Conservation (phyloP, 2,797 vertebrate genomes). For the Okamejei kenojei region DNA sequence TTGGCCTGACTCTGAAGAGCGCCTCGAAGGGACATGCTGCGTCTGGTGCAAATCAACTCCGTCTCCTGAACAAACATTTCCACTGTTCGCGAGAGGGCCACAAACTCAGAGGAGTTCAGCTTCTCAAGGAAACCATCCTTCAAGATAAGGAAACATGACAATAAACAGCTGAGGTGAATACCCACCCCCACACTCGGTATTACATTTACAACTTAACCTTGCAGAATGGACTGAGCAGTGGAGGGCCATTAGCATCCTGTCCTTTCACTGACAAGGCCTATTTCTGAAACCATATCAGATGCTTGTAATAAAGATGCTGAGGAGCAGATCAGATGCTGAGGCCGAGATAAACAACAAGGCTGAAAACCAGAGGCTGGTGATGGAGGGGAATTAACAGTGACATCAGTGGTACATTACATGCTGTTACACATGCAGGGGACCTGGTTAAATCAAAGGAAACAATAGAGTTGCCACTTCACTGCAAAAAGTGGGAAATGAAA, state of each 20-base stretch:
- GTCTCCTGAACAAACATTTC: conserved; percentile 80
- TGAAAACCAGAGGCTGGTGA: not conserved
- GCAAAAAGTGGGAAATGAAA: not conserved
- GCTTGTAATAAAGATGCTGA: not conserved
- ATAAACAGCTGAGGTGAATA: not conserved
- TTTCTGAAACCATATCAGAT: not conserved
- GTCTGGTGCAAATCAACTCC: conserved; percentile 78
- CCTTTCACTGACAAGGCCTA: not conserved
- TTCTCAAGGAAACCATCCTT: conserved; percentile 94
- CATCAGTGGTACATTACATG: not conserved
- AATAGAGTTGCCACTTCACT: not conserved
- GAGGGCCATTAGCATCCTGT: not conserved
- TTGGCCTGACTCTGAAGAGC: conserved; percentile 93
- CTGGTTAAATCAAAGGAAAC: conserved; percentile 5
- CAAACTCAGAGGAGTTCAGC: conserved; percentile 82
- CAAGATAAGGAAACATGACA: not conserved
- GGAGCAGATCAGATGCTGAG: not conserved
- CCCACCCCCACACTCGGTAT: too few relatives aligned
- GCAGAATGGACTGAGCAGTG: not conserved
- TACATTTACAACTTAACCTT: not conserved
- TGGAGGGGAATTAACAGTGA: not conserved
- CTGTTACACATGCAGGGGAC: not conserved
- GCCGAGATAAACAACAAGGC: not conserved
- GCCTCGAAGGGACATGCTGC: conserved; percentile 80
- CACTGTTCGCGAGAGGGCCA: conserved; percentile 78